phyloP scores from a whole-genome alignment of 2,888 invertebrate genomes.

The Conomelus anceps region DNA sequence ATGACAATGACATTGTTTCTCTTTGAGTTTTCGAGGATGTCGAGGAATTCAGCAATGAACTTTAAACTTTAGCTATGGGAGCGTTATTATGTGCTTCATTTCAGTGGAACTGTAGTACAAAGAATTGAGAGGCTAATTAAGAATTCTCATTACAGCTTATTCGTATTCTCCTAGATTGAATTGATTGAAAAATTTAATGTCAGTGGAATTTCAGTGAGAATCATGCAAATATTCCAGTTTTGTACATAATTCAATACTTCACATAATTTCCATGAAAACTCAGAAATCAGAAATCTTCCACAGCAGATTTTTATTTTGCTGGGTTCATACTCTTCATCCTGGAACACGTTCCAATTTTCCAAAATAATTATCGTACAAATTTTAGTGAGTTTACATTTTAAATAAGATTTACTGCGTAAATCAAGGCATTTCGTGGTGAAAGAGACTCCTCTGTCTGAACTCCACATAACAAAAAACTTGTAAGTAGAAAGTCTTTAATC shows the following conservation, averaged over 20 bases:
- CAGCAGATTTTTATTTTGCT: no score
- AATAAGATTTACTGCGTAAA: no score
- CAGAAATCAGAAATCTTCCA: no score
- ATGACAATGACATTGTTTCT: neutral
- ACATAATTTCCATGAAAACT: neutral
- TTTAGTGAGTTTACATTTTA: no score
- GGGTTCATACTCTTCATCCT: no score
- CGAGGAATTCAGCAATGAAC: neutral
- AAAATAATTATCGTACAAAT: no score
- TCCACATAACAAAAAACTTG: no score
- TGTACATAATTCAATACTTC: neutral
- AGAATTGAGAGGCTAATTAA: neutral
- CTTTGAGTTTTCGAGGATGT: neutral
- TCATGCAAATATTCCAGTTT: neutral
- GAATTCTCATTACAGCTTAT: neutral
- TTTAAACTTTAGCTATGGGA: neutral
- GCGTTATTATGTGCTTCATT: neutral
- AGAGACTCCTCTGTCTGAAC: no score
- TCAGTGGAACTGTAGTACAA: neutral
- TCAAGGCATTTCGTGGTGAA: no score
- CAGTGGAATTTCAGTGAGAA: neutral
- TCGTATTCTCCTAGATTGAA: neutral
- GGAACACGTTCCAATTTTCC: no score
- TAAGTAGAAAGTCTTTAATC: no score
- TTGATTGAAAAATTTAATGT: neutral